Conservation (phyloP, 2,797 vertebrate species). For the Hephaestus fuliginosus region DNA sequence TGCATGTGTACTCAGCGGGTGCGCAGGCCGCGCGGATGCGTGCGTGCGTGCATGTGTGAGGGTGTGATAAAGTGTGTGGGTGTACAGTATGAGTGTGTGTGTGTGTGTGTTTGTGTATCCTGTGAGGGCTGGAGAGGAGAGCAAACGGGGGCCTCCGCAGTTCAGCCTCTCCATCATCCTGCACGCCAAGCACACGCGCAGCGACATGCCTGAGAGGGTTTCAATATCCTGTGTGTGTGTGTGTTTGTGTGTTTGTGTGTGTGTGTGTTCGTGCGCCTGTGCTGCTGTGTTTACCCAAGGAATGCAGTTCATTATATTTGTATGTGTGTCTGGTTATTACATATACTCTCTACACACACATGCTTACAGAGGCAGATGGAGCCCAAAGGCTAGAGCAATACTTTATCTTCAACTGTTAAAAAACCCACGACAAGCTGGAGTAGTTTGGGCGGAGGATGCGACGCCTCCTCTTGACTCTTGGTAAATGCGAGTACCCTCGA, state of each 20-base stretch:
- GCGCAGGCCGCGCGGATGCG: constrained; percentile 48
- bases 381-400: constrained; percentile 51
- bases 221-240: constrained; percentile 77
- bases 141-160: constrained; percentile 70
- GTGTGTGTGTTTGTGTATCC: constrained; percentile 57
- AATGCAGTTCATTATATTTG: constrained; percentile 79
- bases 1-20: constrained; percentile 66
- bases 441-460: constrained; percentile 12
- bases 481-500: constrained; percentile 26
- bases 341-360: constrained; percentile 66
- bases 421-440: constrained; percentile 21
- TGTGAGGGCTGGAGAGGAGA: constrained; percentile 62
- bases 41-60: constrained; percentile 37
- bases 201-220: constrained; percentile 84
- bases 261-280: constrained; percentile 43
- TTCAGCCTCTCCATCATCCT: constrained; percentile 84
- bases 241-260: constrained; percentile 23
- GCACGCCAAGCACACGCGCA: constrained; percentile 72
- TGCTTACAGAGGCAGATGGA: constrained; percentile 52
- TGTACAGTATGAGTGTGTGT: constrained; percentile 46
- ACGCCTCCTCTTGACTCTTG: not conserved
- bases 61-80: constrained; percentile 65
- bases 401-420: constrained; percentile 63
- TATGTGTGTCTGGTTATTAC: constrained; percentile 76
- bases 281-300: constrained; percentile 71